Conservation (phyloP, 1,140 invertebrate species). For the Daktulosphaira vitifoliae region DNA sequence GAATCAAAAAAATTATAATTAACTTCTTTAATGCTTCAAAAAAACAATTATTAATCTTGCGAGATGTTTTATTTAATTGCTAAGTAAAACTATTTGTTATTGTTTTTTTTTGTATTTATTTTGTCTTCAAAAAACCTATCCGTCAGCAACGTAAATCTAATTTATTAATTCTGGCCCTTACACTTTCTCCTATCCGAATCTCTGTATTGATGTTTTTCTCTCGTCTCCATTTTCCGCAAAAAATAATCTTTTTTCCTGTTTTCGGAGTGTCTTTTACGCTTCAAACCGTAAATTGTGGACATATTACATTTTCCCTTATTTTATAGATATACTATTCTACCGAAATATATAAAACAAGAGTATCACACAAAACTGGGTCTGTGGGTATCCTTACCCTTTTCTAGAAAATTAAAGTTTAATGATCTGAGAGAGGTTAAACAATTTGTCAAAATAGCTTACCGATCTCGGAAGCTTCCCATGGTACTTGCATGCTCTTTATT, state of each 20-base stretch:
- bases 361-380: constrained; percentile 24
- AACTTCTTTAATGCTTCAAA: too few relatives aligned
- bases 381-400: constrained; percentile 28
- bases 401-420: constrained; percentile 30
- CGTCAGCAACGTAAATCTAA: constrained; percentile 21
- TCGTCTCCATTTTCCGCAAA: constrained; percentile 9
- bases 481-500: constrained; percentile 4
- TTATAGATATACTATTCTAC: not conserved
- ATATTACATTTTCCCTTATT: constrained; percentile 13
- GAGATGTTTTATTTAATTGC: too few relatives aligned
- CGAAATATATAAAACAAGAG: constrained; percentile 15
- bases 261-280: constrained; percentile 23
- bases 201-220: constrained; percentile 21
- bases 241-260: constrained; percentile 23
- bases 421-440: constrained; percentile 19
- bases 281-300: constrained; percentile 12
- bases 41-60: too few relatives aligned
- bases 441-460: constrained; percentile 29
- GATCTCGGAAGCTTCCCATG: not conserved
- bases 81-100: too few relatives aligned
- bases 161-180: constrained; percentile 19
- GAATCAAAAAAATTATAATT: too few relatives aligned
- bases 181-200: too few relatives aligned
- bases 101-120: constrained; percentile 6
- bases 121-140: too few relatives aligned